Conservation (phyloP, 2,113 vertebrate species). For the Holacanthus passer region DNA sequence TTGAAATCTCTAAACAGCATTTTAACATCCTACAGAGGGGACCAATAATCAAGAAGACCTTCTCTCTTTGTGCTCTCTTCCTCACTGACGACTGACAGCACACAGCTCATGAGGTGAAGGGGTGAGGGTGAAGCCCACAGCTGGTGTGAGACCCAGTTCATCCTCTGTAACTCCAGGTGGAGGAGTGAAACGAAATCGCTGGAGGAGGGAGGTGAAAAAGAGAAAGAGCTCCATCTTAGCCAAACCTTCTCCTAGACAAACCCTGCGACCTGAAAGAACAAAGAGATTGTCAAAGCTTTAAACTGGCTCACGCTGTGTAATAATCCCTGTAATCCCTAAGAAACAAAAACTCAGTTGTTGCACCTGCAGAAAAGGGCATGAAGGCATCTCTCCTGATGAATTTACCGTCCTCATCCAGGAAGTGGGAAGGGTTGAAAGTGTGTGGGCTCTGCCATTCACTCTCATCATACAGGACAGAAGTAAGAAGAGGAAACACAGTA, state of each 20-base stretch:
- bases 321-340: no score
- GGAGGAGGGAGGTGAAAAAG: constrained; percentile 85
- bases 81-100: constrained; percentile 63
- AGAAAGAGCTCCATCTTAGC: constrained; percentile 88
- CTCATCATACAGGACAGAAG: constrained; percentile 80
- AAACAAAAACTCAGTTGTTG: no score
- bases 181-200: constrained; percentile 82
- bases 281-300: not conserved
- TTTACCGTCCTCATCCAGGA: constrained; percentile 75
- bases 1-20: no score
- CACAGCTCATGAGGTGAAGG: constrained; percentile 73
- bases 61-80: not conserved
- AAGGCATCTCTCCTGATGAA: constrained; percentile 80
- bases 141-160: constrained; percentile 81
- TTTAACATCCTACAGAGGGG: no score
- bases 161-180: constrained; percentile 79
- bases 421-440: constrained; percentile 80
- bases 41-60: no score
- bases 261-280: constrained; percentile 77
- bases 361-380: constrained; percentile 83
- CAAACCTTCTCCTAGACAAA: constrained; percentile 83
- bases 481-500: constrained; percentile 74
- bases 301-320: no score
- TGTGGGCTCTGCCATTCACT: constrained; percentile 79
- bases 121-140: constrained; percentile 53